phyloP scores from a whole-genome alignment of 2,888 invertebrate genomes.

The Polymixis flavicincta region DNA sequence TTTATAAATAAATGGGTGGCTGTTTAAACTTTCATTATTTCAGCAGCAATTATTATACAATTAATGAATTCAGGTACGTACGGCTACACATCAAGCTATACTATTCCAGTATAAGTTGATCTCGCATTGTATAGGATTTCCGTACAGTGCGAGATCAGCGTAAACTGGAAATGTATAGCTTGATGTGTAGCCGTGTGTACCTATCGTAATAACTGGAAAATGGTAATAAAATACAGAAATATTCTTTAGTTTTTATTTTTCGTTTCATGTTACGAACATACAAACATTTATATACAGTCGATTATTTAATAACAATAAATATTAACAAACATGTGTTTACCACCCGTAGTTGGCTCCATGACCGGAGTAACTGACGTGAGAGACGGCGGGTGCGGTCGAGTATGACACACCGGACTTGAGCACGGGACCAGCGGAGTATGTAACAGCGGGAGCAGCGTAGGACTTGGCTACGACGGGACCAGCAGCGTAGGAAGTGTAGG shows the following conservation, averaged over 20 bases:
- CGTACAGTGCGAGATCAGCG: no score
- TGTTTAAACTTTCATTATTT: neutral
- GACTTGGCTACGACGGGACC: slow-evolving; percentile 73
- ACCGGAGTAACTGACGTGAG: slow-evolving; percentile 92
- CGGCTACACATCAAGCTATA: no score
- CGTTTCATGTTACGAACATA: slow-evolving; percentile 46
- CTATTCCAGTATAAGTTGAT: no score
- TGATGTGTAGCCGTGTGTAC: no score
- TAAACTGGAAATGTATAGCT: no score
- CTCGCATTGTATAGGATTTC: no score
- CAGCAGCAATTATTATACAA: neutral
- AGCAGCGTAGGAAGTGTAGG: slow-evolving; percentile 63
- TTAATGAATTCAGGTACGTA: neutral
- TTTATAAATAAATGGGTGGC: neutral
- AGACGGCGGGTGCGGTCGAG: slow-evolving; percentile 91
- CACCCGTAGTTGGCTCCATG: slow-evolving; percentile 88
- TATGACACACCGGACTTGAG: slow-evolving; percentile 81
- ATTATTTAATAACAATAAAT: slow-evolving; percentile 58
- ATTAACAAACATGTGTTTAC: slow-evolving; percentile 74
- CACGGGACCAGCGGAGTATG: slow-evolving; percentile 69
- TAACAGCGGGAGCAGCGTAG: slow-evolving; percentile 76
- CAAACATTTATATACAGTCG: slow-evolving; percentile 59
- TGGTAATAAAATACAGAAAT: slow-evolving; percentile 16
- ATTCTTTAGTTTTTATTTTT: slow-evolving; percentile 58
- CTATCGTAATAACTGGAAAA: neutral